phyloP scores from a whole-genome alignment of 1,140 invertebrate genomes.

The Tetramorium parvispinum region DNA sequence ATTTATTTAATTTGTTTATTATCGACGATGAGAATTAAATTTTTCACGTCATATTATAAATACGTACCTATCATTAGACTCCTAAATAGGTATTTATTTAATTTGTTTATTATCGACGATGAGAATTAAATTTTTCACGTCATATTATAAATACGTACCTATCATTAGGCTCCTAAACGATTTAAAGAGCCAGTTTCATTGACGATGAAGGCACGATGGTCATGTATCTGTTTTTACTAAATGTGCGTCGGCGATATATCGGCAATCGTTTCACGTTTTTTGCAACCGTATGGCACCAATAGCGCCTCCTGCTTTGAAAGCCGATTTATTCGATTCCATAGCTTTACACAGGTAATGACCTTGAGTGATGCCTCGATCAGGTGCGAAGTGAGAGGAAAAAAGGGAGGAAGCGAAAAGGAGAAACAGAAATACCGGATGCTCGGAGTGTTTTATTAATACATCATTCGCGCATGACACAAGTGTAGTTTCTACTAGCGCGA shows the following conservation, averaged over 20 bases:
- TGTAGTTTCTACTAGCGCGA: constrained; percentile 4
- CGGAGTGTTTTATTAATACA: constrained; percentile 14
- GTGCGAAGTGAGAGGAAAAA: constrained; percentile 24
- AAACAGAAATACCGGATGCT: constrained; percentile 42
- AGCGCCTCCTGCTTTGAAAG: not conserved
- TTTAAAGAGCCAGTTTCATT: not conserved
- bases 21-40: not conserved
- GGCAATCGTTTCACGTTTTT: not conserved
- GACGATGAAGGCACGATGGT: not conserved
- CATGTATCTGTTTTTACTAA: not conserved
- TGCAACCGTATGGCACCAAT: not conserved
- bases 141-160: not conserved
- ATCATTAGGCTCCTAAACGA: not conserved
- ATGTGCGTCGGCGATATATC: not conserved
- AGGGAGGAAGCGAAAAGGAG: constrained; percentile 1
- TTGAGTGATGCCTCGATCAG: constrained; percentile 26
- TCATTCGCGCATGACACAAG: constrained; percentile 2
- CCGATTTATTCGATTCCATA: constrained; percentile 37
- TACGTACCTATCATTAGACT: too few species aligned
- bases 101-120: not conserved
- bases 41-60: too few species aligned
- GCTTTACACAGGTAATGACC: constrained; percentile 28
- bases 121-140: not conserved
- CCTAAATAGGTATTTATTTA: not conserved
- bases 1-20: too few species aligned